Evolutionary conservation across 2,113 vertebrate genomes (phyloP), one percentile per base, ranked within the genome.

Genomic region (Hemicordylus capensis): DNA sequence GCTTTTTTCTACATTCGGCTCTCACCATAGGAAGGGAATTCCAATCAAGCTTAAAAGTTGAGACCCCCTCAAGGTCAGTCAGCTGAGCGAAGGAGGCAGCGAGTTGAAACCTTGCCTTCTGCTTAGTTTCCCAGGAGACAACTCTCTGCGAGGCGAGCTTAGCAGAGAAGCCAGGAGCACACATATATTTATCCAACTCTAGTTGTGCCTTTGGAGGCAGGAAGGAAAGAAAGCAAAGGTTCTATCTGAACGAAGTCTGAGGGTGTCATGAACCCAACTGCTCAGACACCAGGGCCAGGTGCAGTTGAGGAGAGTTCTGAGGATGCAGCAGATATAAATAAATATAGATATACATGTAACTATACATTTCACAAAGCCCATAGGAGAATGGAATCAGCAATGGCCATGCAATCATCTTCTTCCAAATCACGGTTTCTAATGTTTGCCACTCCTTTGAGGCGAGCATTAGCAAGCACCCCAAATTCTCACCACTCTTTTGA

Each of bases 11-110:
- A 0, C 28, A n/a, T 39, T 37, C n/a, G 28, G 51, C 26, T 82
- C 17, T 73, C 54, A n/a, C 67, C 80, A 46, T 74, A 73, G 75
- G 54, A 80, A 63, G 66, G n/a, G 28, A 6, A 73, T 31, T 74
- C 28, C 28, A 87, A 79, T 85, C 72, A 84, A 79, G 48, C 86
- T 85, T 80, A 81, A 69, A 84, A 39, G 37, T 39, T 81, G 48
- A 82, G 78, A 80, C 74, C 67, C 85, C n/a, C 72, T 66, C 26
- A 34, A 88, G 31, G 39, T 70, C 66, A 66, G 70, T 85, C 54
- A 22, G 51, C 51, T 64, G 88, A 77, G 63, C 6, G 6, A n/a
- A 78, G 24, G 69, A n/a, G 84, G 37, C 64, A 4, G 15, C 34
- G 75, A 87, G 80, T 39, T 77, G 34, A 73, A 70, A 4, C n/a